Percentiles rank a stretch among this genome's conserved stretches.
Conservation (phyloP, 1,140 invertebrate species). For the Eufriesea mexicana region DNA sequence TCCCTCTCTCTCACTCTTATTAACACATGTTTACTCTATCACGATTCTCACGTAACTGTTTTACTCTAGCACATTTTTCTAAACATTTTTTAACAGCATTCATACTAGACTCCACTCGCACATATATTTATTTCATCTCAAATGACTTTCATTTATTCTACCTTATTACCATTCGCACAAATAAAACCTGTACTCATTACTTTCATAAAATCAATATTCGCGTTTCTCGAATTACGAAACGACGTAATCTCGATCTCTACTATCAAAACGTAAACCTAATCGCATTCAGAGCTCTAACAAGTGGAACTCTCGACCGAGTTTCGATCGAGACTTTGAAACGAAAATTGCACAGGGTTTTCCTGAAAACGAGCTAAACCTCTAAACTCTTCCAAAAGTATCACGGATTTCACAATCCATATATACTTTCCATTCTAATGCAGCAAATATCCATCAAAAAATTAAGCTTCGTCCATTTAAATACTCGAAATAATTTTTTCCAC, state of each 20-base stretch:
- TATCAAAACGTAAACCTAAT: not conserved
- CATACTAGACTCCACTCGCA: too few species aligned
- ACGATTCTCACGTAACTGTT: too few species aligned
- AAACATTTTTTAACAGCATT: too few species aligned
- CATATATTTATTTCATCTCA: too few species aligned
- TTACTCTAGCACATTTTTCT: too few species aligned
- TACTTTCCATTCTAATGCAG: not conserved
- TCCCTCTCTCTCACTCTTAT: too few species aligned
- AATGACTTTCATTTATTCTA: too few species aligned
- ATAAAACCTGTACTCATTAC: too few species aligned
- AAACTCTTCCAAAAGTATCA: not conserved
- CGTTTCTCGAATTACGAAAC: not conserved
- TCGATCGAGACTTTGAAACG: not conserved
- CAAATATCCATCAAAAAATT: not conserved
- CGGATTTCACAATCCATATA: not conserved
- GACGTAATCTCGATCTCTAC: not conserved
- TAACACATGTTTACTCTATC: too few species aligned
- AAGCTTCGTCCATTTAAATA: not conserved
- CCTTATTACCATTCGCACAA: accelerated
- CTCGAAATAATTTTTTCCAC: not conserved
- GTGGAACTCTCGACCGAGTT: conserved; percentile 10
- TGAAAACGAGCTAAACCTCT: not conserved
- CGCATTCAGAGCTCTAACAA: not conserved
- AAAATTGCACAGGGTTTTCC: not conserved
- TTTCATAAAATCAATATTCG: too few species aligned